Evolutionary conservation across 2,888 invertebrate species (phyloP).

Genomic region (Campoplex nolae): DNA sequence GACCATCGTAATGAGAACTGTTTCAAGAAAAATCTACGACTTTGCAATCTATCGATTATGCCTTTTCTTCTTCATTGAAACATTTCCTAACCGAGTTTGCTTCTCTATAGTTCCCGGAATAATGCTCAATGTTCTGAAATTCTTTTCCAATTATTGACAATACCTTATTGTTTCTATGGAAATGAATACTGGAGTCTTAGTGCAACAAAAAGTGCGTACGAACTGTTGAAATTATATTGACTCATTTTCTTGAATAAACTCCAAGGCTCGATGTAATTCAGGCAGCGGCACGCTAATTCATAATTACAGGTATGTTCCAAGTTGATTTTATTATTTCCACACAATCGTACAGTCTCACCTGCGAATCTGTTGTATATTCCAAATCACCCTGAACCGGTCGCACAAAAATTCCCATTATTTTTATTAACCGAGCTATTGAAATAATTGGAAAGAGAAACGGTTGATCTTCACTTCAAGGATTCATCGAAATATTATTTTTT

Average conservation of each 20-base stretch:
- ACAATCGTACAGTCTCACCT: slow-evolving; percentile 56
- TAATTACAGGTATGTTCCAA: neutral
- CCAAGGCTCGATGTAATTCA: slow-evolving; percentile 38
- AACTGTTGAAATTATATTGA: slow-evolving; percentile 40
- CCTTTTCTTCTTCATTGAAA: too few species aligned
- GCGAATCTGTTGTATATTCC: slow-evolving; percentile 38
- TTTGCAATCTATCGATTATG: too few species aligned
- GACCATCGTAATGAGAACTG: too few species aligned
- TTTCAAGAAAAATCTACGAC: too few species aligned
- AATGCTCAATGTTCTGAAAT: slow-evolving; percentile 2
- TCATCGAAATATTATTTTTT: neutral
- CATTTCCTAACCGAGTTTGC: neutral
- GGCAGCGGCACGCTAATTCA: neutral
- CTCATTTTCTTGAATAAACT: slow-evolving; percentile 34
- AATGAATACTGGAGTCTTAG: slow-evolving; percentile 25
- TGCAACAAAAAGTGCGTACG: neutral
- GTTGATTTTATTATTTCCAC: slow-evolving; percentile 7
- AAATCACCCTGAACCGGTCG: slow-evolving; percentile 56
- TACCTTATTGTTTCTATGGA: neutral
- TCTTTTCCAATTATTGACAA: neutral
- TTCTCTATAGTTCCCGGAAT: neutral
- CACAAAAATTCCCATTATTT: slow-evolving; percentile 63
- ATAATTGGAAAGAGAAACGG: slow-evolving; percentile 24
- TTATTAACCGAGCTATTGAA: slow-evolving; percentile 10
- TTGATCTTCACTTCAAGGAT: neutral